phyloP scores from a whole-genome alignment of 2,113 vertebrate species.

The Chamaetylas fuelleborni region DNA sequence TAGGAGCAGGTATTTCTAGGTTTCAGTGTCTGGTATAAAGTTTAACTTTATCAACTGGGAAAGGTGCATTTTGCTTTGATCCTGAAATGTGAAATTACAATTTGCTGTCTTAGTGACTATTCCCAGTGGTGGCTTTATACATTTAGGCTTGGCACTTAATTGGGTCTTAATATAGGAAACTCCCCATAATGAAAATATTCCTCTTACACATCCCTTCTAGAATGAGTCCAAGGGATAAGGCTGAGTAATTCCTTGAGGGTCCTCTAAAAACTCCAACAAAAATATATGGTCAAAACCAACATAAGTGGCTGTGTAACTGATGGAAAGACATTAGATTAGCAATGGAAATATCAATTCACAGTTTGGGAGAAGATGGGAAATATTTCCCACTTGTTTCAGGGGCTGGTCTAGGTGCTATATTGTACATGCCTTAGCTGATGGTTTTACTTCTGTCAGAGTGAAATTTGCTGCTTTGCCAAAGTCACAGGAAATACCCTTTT shows the following conservation, averaged over 20 bases:
- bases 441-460: background rate
- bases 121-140: background rate
- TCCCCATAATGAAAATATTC: background rate
- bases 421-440: background rate
- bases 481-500: background rate
- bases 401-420: background rate
- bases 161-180: background rate
- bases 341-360: background rate
- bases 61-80: background rate
- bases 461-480: background rate
- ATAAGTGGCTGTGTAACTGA: background rate
- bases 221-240: background rate
- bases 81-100: background rate
- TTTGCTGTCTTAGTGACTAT: background rate
- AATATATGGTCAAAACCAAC: background rate
- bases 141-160: background rate
- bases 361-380: background rate
- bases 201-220: rapidly evolving
- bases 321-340: background rate
- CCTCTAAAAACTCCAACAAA: background rate
- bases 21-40: background rate
- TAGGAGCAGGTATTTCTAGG: background rate
- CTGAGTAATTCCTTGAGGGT: background rate
- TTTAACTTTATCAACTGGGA: background rate
- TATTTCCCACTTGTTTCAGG: background rate